A percentile compares a stretch with the other conserved stretches of the same genome.
Conservation (phyloP, 2,888 invertebrate species). For the Aporophyla nigra region DNA sequence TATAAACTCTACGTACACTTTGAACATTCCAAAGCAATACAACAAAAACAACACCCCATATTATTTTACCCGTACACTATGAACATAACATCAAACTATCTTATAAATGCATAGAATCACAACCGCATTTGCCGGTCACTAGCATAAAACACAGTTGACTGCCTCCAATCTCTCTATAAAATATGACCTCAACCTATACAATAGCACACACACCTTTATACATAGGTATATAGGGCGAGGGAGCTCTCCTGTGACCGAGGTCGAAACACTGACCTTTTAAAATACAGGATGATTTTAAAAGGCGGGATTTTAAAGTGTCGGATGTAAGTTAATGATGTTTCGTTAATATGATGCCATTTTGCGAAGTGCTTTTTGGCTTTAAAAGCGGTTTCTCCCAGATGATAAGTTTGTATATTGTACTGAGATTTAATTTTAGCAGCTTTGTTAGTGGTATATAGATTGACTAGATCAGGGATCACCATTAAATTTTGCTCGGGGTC, state of each 20-base stretch:
- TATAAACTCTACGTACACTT: neutral
- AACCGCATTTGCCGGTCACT: constrained; percentile 62
- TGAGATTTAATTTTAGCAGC: neutral
- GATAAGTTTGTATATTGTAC: neutral
- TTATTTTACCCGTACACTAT: neutral
- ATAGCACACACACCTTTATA: neutral
- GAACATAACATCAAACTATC: constrained; percentile 21
- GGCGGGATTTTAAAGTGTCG: constrained; percentile 22
- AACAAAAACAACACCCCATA: too few species aligned
- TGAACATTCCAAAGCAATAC: neutral
- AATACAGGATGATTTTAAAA: constrained; percentile 33
- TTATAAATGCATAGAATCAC: constrained; percentile 38
- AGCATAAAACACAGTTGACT: constrained; percentile 35
- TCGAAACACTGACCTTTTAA: constrained; percentile 48
- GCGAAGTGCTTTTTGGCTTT: constrained; percentile 15
- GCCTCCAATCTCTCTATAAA: constrained; percentile 42
- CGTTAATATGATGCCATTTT: constrained; percentile 40
- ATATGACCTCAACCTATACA: constrained; percentile 34
- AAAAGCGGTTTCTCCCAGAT: neutral
- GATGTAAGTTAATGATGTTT: constrained; percentile 22
- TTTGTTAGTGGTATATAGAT: neutral
- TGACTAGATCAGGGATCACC: too few species aligned
- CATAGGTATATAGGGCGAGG: constrained; percentile 23
- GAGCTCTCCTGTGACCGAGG: constrained; percentile 8
- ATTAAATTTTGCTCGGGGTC: too few species aligned